Evolutionary conservation across 2,888 invertebrate genomes (phyloP), one percentile per base, ranked within the genome.

Genomic region (Dryadula phaetusa): DNA sequence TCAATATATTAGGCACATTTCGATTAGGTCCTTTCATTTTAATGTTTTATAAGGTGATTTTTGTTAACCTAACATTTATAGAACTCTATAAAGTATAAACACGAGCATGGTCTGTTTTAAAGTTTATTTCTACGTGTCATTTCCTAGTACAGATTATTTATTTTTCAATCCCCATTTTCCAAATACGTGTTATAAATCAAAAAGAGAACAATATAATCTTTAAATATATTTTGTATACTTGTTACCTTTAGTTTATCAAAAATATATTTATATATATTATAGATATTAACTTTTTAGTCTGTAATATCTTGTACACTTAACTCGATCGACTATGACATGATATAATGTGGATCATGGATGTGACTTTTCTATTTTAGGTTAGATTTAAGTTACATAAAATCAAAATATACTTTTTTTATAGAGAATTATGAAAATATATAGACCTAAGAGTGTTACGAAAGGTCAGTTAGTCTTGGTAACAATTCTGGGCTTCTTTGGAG

Each of bases 401-500:
- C 3, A 37, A 54, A 28, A 46, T 37, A 62, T 10, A 54, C 32
- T 42, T 20, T 7, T 25, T n/a, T n/a, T 34, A 16, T 18, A 52
- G 16, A 32, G 22, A 62, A 66, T 61, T 64, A 93, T 93, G 93
- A 85, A 83, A 75, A 89, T 93, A 71, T 84, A 85, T 72, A 87
- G 78, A 76, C 89, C 90, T 25, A 82, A 79, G 73, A 84, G 89
- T 52, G 69, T 93, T 69, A 84, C 87, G 14, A 90, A 64, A 71
- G 79, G 83, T 62, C 91, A 93, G 77, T 69, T 94, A 69, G 75
- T 82, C 61, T 67, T 94, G 52, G 86, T 84, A 14, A 77, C 86
- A 37, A 69, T 90, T 72, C 70, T 93, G 60, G 94, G 94, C 28
- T 80, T 89, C 62, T 74, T 90, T 52, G 79, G 90, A 64, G 93